Conservation (phyloP, 2,797 vertebrate genomes). For the Sebastes iracundus region DNA sequence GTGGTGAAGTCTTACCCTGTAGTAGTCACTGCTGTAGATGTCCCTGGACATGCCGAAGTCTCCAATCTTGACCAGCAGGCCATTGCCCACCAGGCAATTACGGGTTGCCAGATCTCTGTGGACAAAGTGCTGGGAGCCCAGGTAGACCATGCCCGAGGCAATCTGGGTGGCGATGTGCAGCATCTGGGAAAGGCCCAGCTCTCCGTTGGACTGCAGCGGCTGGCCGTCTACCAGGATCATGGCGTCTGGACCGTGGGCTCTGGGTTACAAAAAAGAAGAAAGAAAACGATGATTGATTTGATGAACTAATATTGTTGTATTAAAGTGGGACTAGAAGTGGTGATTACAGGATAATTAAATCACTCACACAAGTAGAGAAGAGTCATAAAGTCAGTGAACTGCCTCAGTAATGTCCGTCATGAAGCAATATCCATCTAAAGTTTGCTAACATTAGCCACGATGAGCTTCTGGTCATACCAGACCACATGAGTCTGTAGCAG, state of each 20-base stretch:
- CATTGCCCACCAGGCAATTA: slow-evolving; percentile 97
- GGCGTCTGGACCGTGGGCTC: slow-evolving; percentile 97
- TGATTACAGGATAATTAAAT: neutral
- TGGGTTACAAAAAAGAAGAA: slow-evolving; percentile 52
- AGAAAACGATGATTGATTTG: neutral
- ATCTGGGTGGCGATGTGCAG: slow-evolving; percentile 97
- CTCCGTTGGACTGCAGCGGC: slow-evolving; percentile 93
- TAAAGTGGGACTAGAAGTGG: neutral
- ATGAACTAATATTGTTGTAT: neutral
- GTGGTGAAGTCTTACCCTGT: slow-evolving; percentile 89
- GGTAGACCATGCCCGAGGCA: slow-evolving; percentile 97
- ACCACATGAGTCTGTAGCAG: neutral
- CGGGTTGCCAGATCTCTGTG: slow-evolving; percentile 98
- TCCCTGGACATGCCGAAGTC: slow-evolving; percentile 99
- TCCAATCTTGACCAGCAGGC: slow-evolving; percentile 97
- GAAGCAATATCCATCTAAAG: neutral
- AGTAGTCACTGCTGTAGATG: slow-evolving; percentile 99
- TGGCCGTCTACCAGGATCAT: slow-evolving; percentile 97
- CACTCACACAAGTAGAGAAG: neutral
- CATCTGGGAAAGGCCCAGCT: slow-evolving; percentile 97
- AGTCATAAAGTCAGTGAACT: neutral
- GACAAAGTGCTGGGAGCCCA: slow-evolving; percentile 97
- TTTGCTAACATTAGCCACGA: neutral
- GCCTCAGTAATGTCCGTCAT: neutral
- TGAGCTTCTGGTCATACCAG: neutral